These are phyloP conservation scores for Heliconius himera DNA, from an alignment of 1,140 invertebrate species.

Conservation along the genomic window DNA sequence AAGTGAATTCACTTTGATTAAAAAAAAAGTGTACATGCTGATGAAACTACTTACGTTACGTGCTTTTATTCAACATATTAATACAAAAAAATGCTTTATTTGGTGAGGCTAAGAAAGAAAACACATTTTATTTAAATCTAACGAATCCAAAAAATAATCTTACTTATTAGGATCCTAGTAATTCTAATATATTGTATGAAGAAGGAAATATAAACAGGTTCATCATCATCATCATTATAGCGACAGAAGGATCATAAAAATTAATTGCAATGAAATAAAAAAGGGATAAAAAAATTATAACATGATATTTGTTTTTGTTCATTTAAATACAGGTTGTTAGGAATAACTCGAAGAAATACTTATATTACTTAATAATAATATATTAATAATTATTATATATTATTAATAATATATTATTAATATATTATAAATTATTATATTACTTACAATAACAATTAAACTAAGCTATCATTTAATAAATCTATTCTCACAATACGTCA, in stretches of 20 bases:
- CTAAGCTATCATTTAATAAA: background rate
- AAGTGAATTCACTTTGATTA: background rate
- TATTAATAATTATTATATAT: no score
- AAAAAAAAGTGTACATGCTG: background rate
- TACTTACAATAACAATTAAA: background rate
- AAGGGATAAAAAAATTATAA: background rate
- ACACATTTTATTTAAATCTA: no score
- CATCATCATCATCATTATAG: no score
- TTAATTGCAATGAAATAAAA: background rate
- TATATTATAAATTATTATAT: background rate
- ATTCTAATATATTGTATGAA: no score
- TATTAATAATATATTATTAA: no score
- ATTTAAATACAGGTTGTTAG: background rate
- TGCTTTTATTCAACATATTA: background rate
- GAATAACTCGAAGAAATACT: background rate
- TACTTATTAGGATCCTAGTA: no score
- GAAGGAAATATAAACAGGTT: no score
- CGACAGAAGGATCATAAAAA: no score
- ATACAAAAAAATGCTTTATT: background rate
- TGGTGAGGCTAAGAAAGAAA: no score
- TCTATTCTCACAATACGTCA: conserved; percentile 1
- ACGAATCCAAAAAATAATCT: no score
- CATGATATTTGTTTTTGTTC: background rate
- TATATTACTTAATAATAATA: no score
- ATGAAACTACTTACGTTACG: background rate